phyloP scores from a whole-genome alignment of 2,113 vertebrate genomes.

The Choloepus hoffmanni region DNA sequence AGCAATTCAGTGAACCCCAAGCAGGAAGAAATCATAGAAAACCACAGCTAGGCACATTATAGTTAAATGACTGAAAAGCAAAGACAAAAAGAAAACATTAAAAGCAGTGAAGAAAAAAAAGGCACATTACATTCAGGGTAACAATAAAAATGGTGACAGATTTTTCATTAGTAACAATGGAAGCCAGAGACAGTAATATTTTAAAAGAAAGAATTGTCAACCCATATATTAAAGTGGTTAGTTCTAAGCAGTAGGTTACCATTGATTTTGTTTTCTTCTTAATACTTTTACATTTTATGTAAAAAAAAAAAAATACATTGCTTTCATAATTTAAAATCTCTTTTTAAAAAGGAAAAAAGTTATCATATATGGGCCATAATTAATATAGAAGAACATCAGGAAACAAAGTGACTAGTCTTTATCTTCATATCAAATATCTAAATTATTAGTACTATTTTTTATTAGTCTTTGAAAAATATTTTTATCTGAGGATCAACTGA shows the following conservation, averaged over 20 bases:
- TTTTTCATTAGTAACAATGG: background rate
- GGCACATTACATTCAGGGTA: background rate
- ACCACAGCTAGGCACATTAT: background rate
- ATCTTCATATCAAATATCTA: background rate
- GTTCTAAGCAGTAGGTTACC: background rate
- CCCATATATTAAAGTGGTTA: background rate
- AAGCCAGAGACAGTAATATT: background rate
- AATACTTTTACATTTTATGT: background rate
- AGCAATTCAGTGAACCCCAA: background rate
- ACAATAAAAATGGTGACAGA: background rate
- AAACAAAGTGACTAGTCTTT: constrained; percentile 6
- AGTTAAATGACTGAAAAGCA: background rate
- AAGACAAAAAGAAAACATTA: background rate
- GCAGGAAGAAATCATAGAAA: background rate
- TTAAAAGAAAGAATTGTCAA: background rate
- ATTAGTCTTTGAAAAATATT: constrained; percentile 41
- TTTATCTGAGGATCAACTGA: background rate
- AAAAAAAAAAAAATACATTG: background rate
- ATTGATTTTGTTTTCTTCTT: constrained; percentile 22
- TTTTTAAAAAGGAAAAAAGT: background rate
- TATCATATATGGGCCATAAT: background rate
- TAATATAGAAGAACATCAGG: background rate
- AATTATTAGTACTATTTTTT: background rate
- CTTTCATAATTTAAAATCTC: background rate
- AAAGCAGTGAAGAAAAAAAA: background rate